Evolutionary conservation across 2,113 vertebrate genomes (phyloP), one percentile per base, ranked within the genome.

Genomic region (Paraplagusia blochii): DNA sequence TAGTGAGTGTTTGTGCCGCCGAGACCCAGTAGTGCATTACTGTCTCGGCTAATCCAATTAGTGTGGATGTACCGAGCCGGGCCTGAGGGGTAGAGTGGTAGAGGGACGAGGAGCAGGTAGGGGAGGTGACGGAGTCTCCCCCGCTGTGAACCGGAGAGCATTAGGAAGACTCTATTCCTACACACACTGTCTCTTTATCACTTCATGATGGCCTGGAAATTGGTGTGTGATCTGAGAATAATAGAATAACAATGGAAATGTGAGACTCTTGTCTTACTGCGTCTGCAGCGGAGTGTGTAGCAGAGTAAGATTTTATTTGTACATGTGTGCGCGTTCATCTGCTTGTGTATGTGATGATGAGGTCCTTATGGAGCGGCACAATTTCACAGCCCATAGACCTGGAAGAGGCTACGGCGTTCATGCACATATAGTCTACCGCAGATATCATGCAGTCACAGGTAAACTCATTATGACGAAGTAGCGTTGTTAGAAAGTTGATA

Each of bases 11-110:
- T 87, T 81, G 79, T 79, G 78, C 69, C 47, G 38, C 53, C 4
- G 52, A 80, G 79, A 73, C 68, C 80, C 72, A 58, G 79, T 45
- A 82, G 85, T 86, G 88, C 81, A 87, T 89, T 88, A 81, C 88
- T 88, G 86, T 87, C 82, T 72, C 11, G 59, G 77, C 62, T 88
- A 88, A 90, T 89, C 88, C 87, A 89, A 90, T 90, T 89, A 89
- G 74, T 61, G 65, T 45, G 69, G 67, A 69, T 78, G 83, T 62
- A 74, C 84, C 76, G 69, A 42, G 63, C 60, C 4, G 22, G 81
- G 80, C 68, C 79, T 43, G 14, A 57, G 70, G 78, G 59, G 44
- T 40, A 13, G 61, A 44, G 58, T 40, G 55, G 43, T 8, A 39
- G 51, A 49, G 47, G 52, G 60, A 57, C 4, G 34, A 38, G 48